Base-by-base conservation (phyloP, 2,888 invertebrate species). In the Pecten maximus region DNA sequence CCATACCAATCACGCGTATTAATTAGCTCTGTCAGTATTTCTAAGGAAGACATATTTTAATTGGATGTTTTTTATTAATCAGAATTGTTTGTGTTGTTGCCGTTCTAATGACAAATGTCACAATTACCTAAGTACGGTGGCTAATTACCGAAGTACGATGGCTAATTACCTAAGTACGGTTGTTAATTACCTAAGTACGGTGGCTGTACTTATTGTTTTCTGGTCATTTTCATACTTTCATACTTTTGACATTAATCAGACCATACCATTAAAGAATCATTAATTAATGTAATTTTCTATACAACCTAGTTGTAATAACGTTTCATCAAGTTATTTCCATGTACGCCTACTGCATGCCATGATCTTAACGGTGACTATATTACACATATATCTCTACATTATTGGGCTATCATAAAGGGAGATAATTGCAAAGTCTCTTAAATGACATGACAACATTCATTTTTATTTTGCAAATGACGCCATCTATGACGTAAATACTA, bases 381-480 rank as follows among this genome's bases (percentile, higher is more conserved):
- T 35, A 74, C 35, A 23, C 54, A 74, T 35, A 28, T 23, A 74
- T 74, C 8, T 48, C 48, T 19, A 19, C 54, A 54, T 54, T 35
- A 74, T 15, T 28, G 3, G 74, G 74, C 1, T 23, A 74, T 74
- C 28, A 28, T 19, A 74, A 35, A 74, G 23, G 35, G 28, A 74
- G 12, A 74, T 19, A 35, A 28, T 44, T 44, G 44, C 2, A 28
- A 2, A 23, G 35, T 74, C 74, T 74, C 35, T 28, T 10, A 28
- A 74, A 28, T 23, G 3, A 74, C 6, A 74, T 28, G 28, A 74
- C 35, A 28, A 74, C 35, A 8, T 74, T 74, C 44, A 74, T 19
- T 74, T 74, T 74, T 74, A 60, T 60, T 60, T 16, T 23, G 74
- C 74, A 35, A 74, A 74, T 74, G 74, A 74, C 74, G 74, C 35